phyloP scores from a whole-genome alignment of 1,140 invertebrate species.

The Acromyrmex echinatior region DNA sequence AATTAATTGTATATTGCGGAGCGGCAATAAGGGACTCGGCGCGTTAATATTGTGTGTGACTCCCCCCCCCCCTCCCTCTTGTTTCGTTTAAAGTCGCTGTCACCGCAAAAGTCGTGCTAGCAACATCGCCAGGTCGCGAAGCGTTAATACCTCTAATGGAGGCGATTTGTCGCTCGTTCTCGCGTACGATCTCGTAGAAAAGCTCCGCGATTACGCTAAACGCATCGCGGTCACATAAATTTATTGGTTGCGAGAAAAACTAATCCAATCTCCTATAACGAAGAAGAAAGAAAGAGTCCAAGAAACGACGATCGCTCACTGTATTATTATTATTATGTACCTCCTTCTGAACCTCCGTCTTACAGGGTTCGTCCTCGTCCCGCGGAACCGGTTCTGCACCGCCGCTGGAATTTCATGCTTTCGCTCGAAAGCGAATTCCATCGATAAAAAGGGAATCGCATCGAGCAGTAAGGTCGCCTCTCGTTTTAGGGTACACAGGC shows the following conservation, averaged over 20 bases:
- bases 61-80: background rate
- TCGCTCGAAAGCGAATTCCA: slow-evolving; percentile 60
- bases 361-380: slow-evolving; percentile 37
- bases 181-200: background rate
- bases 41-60: slow-evolving; percentile 36
- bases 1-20: slow-evolving; percentile 52
- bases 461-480: slow-evolving; percentile 21
- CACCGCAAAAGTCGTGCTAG: background rate
- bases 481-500: background rate
- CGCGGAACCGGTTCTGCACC: slow-evolving; percentile 48
- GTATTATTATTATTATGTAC: background rate
- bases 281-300: background rate
- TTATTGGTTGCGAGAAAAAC: slow-evolving; percentile 46
- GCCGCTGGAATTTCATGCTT: slow-evolving; percentile 59
- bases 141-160: slow-evolving; percentile 55
- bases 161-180: slow-evolving; percentile 53
- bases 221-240: slow-evolving; percentile 14
- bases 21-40: background rate
- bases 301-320: slow-evolving; percentile 24
- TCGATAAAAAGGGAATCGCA: slow-evolving; percentile 59
- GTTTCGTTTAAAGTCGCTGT: slow-evolving; percentile 27
- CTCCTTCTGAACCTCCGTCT: background rate
- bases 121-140: slow-evolving; percentile 3
- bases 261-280: background rate
- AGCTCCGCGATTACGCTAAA: slow-evolving; percentile 5